phyloP scores from a whole-genome alignment of 2,888 invertebrate genomes.

The Liodrosophila aerea region DNA sequence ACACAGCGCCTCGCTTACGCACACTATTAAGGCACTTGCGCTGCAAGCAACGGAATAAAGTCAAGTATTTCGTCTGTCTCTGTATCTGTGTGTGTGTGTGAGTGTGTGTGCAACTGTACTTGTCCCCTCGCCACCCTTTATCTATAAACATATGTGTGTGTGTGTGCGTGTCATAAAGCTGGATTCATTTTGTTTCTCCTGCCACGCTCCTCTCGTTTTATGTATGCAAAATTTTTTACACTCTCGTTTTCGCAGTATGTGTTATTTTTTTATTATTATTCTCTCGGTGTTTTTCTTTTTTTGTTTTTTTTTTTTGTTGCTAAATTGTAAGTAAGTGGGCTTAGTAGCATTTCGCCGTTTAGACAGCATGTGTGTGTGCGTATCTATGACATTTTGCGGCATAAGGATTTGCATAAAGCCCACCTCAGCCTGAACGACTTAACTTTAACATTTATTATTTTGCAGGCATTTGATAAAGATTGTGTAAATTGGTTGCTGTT shows the following conservation, averaged over 20 bases:
- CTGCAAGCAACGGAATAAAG: conserved; percentile 60
- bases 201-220: conserved; percentile 56
- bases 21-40: conserved; percentile 73
- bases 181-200: conserved; percentile 56
- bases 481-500: conserved; percentile 30
- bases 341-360: conserved; percentile 74
- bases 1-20: conserved; percentile 35
- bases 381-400: conserved; percentile 48
- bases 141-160: conserved; percentile 2
- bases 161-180: conserved; percentile 71
- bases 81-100: conserved; percentile 32
- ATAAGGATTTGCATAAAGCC: conserved; percentile 69
- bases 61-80: conserved; percentile 51
- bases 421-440: conserved; percentile 55
- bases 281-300: conserved; percentile 29
- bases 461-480: conserved; percentile 59
- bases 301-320: conserved; percentile 32
- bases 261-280: conserved; percentile 46
- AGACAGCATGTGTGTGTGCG: conserved; percentile 29
- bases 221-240: conserved; percentile 74
- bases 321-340: conserved; percentile 78
- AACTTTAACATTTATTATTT: conserved; percentile 58
- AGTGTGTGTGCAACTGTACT: conserved; percentile 49
- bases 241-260: conserved; percentile 69
- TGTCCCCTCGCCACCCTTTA: not conserved